A percentile compares a stretch with the other conserved stretches of the same genome.
These are phyloP conservation scores for Enteromius anoplus DNA, from an alignment of 2,797 vertebrate species.

Conservation along the genomic window DNA sequence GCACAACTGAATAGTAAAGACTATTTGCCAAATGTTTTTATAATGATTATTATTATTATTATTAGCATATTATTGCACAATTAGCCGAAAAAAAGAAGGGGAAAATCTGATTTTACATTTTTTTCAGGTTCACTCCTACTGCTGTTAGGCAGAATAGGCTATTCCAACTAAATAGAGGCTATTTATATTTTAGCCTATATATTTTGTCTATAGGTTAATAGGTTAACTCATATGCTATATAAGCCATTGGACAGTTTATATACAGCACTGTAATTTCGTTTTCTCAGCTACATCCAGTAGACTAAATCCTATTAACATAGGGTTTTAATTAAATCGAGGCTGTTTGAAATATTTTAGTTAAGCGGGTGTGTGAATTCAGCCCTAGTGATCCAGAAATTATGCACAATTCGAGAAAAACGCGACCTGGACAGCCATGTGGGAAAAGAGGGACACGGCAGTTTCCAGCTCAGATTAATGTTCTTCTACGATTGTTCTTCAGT, in stretches of 20 bases:
- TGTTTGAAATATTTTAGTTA: slow-evolving; percentile 1
- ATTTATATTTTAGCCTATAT: not conserved
- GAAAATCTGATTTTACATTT: not conserved
- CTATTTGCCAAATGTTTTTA: not conserved
- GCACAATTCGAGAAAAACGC: not conserved
- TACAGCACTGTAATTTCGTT: not conserved
- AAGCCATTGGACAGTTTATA: not conserved
- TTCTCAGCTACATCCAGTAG: not conserved
- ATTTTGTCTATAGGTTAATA: not conserved
- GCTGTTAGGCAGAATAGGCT: not conserved
- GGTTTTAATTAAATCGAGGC: not conserved
- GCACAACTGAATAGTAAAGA: not conserved
- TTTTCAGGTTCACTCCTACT: not conserved
- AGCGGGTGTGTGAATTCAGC: slow-evolving; percentile 1
- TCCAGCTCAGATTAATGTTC: slow-evolving; percentile 66
- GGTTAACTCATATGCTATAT: not conserved
- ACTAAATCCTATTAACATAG: not conserved
- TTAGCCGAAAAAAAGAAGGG: not conserved
- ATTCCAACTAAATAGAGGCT: not conserved
- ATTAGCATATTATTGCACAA: not conserved
- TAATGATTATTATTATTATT: not conserved
- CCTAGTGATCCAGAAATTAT: slow-evolving; percentile 31
- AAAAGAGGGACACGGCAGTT: slow-evolving; percentile 52
- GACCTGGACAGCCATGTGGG: slow-evolving; percentile 29
- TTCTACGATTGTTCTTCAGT: slow-evolving; percentile 63